These are phyloP conservation scores for Polydrusus tereticollis DNA, from an alignment of 2,888 invertebrate species.

Conservation along the genomic window DNA sequence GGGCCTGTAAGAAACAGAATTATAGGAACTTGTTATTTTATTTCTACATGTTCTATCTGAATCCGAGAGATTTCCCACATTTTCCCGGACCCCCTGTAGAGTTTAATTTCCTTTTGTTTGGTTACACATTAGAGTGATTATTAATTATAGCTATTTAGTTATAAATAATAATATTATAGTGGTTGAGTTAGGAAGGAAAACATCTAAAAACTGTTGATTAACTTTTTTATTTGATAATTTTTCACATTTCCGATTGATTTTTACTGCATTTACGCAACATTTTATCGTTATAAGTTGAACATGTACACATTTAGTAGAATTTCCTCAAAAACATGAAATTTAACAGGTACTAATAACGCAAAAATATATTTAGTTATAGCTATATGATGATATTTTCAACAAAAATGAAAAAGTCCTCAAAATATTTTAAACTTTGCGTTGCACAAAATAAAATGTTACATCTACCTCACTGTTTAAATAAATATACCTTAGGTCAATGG, in stretches of 20 bases:
- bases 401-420: slow-evolving; percentile 9
- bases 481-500: too few species aligned
- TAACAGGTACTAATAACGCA: slow-evolving; percentile 46
- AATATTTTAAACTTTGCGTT: slow-evolving; percentile 4
- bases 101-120: too few species aligned
- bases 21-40: too few species aligned
- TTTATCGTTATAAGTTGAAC: slow-evolving; percentile 4
- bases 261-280: slow-evolving; percentile 13
- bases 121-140: too few species aligned
- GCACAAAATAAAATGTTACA: too few species aligned
- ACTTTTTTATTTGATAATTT: slow-evolving; percentile 32
- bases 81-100: too few species aligned
- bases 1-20: too few species aligned
- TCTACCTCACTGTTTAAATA: not conserved
- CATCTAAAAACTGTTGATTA: slow-evolving; percentile 21
- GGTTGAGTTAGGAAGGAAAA: not conserved
- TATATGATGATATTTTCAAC: slow-evolving; percentile 33
- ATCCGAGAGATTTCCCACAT: too few species aligned
- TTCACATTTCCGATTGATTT: slow-evolving; percentile 22
- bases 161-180: not conserved
- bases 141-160: too few species aligned
- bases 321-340: slow-evolving; percentile 31
- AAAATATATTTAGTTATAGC: slow-evolving; percentile 32
- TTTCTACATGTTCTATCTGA: too few species aligned
- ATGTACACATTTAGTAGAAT: slow-evolving; percentile 29